phyloP scores from a whole-genome alignment of 2,888 invertebrate species.

The Volucella inanis region DNA sequence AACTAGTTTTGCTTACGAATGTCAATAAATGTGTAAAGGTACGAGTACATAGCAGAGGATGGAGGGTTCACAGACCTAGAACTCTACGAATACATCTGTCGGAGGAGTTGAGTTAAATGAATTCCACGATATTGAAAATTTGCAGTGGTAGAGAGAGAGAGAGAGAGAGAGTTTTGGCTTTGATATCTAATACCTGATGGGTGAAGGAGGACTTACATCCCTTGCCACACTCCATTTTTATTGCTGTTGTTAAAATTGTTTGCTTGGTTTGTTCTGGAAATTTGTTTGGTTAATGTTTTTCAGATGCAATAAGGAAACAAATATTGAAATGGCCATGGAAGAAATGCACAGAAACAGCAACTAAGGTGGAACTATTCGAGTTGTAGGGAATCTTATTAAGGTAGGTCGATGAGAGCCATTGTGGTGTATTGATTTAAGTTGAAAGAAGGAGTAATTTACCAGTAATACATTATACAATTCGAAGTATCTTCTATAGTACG shows the following conservation, averaged over 20 bases:
- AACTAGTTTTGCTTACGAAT: constrained; percentile 52
- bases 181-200: background rate
- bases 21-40: constrained; percentile 28
- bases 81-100: background rate
- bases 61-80: background rate
- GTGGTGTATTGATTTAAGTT: no score
- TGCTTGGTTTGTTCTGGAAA: constrained; percentile 12
- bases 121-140: constrained; percentile 38
- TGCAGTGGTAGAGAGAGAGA: constrained; percentile 5
- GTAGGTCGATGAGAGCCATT: no score
- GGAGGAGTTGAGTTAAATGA: constrained; percentile 17
- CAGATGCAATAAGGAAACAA: constrained; percentile 30
- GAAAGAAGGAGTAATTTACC: no score
- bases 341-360: background rate
- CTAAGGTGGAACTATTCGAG: background rate
- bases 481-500: no score
- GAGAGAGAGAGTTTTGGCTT: constrained; percentile 17
- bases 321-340: constrained; percentile 1
- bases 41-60: background rate
- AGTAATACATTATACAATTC: no score
- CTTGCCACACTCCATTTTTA: constrained; percentile 6
- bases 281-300: constrained; percentile 27
- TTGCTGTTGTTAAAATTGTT: constrained; percentile 21
- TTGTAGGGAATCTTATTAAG: no score
- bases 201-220: background rate